Base-by-base conservation (phyloP, 2,113 vertebrate species). In the Micronisus gabar region DNA sequence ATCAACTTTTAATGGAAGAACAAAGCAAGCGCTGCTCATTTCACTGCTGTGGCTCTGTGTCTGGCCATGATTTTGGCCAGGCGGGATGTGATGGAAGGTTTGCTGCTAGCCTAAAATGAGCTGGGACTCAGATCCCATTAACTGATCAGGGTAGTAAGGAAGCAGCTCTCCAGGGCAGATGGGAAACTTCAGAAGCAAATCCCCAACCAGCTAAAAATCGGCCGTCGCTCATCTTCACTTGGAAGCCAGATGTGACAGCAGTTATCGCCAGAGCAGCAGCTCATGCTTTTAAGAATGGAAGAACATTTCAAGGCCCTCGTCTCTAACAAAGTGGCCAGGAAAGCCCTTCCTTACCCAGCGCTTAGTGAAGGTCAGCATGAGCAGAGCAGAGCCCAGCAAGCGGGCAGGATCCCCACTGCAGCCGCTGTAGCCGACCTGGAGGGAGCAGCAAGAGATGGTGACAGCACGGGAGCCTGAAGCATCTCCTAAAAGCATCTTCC, bases 321-420 rank as follows among this genome's bases (percentile, higher is more conserved):
- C 32, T 50, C 43, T n/a, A 26, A 47, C 4, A 32, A 47, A 86
- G 38, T 5, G 10, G 3, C 26, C 40, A 38, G 55, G 40, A 89
- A 81, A 81, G 23, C 15, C 19, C 11, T 65, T 36, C 10, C 78
- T 88, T 27, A 81, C 47, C 89, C 91, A 55, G 26, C 58, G 92
- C 52, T 91, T 67, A n/a, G 65, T 34, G 83, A 81, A 94, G 70
- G 90, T 88, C 56, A 90, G n/a, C 18, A 67, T 30, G n/a, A 96
- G 43, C 56, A 94, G 34, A 96, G 40, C 56, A 94, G 95, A 95
- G 68, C 83, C 94, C 67, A 95, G 87, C 9, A 90, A 83, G 18
- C 15, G 41, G 40, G 95, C 91, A 63, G 91, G 91, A 68, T 95
- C 95, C 81, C 83, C 86, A 18, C 94, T 81, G 78, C 84, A 93